Percentiles rank a stretch among this genome's conserved stretches.
Evolutionary conservation across 2,113 vertebrate species (phyloP).

Genomic region (Phylloscopus trochilus): DNA sequence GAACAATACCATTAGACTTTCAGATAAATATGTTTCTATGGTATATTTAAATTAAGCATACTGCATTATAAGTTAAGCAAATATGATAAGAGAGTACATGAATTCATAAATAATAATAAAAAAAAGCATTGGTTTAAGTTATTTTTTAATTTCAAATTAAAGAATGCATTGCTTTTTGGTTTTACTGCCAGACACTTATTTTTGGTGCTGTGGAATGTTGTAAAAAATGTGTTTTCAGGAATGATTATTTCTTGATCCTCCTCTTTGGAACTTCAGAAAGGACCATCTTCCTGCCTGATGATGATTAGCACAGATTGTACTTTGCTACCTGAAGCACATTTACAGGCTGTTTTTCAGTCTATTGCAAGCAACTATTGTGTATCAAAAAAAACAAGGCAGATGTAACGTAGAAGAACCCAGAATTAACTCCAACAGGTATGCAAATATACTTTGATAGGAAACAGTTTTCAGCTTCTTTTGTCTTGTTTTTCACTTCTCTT

Average conservation of each 20-base stretch:
- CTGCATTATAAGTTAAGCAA: not conserved
- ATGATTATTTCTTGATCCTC: not conserved
- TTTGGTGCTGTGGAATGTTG: not conserved
- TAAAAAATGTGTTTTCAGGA: not conserved
- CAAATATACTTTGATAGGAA: conserved; percentile 38
- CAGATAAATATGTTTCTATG: not conserved
- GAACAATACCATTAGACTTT: not conserved
- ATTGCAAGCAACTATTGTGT: not conserved
- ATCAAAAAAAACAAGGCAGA: not conserved
- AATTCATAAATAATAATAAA: not conserved
- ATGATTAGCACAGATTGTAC: not conserved
- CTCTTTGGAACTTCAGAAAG: not conserved
- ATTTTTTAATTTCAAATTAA: not conserved
- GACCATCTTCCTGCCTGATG: not conserved
- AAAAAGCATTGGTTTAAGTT: not conserved
- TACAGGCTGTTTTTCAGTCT: not conserved
- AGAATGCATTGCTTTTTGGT: not conserved
- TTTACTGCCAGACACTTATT: not conserved
- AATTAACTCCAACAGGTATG: conserved; percentile 22
- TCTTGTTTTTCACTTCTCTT: conserved; percentile 30
- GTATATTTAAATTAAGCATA: not conserved
- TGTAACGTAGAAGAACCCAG: not conserved
- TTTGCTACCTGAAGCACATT: not conserved
- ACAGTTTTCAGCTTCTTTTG: conserved; percentile 32
- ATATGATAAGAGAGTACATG: not conserved